Base-by-base conservation (phyloP, 2,888 invertebrate genomes). In the Eretmocerus hayati region DNA sequence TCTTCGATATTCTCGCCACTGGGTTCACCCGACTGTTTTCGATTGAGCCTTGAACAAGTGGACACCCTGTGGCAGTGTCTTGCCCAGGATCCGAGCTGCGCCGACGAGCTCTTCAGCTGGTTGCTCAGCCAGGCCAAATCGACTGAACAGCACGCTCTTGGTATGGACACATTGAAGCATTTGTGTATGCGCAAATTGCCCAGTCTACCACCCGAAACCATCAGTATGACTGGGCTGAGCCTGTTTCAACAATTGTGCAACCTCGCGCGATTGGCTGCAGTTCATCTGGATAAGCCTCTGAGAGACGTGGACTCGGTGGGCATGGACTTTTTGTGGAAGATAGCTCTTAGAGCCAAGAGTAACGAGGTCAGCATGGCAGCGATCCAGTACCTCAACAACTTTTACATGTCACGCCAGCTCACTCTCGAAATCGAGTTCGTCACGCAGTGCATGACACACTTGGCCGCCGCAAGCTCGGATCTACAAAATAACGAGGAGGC, bases 331-430 rank as follows among this genome's bases (percentile, higher is more conserved):
- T 75, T 94, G 58, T 95, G 94, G 93, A 89, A 89, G 71, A 92
- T 95, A 53, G 94, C 94, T 0, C 75, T 95, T 4, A 77, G 88
- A 57, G 93, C 94, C 2, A 85, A 85, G 58, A 92, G 88, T 66
- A 92, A 92, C 72, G 93, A 94, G 66, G 94, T 95, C 2, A 92
- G 92, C 56, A 84, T 93, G 83, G 88, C 92, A 3, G 93, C 94
- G 1, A 94, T 94, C 59, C 91, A 93, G 67, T 92, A 92, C 67
- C 78, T 95, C 47, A 95, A 94, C 70, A 86, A 87, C 64, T 93
- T 91, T 72, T 95, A 94, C 72, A 91, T 94, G 82, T 89, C 90
- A 6, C 87, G 91, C 53, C 89, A 90, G 64, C 70, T 94, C 36
- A 88, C 91, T 58, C 85, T 90, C 60, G 94, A 94, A 72, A 87